Conservation (phyloP, 2,888 invertebrate species). For the Leptogaster cylindrica region DNA sequence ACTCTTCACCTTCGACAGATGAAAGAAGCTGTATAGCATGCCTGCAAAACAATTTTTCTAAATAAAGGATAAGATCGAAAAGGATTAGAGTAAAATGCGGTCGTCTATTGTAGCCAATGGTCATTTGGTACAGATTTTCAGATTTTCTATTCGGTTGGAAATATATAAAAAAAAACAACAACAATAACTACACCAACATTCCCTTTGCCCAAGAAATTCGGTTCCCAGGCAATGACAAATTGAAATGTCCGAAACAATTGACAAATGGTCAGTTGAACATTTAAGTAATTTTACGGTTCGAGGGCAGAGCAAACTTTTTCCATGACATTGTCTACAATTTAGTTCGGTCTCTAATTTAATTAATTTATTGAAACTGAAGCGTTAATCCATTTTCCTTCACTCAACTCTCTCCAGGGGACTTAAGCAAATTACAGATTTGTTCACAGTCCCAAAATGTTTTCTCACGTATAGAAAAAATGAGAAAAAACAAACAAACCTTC, state of each 20-base stretch:
- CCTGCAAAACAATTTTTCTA: constrained; percentile 19
- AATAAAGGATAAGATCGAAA: constrained; percentile 36
- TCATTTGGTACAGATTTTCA: too few species aligned
- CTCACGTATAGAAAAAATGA: constrained; percentile 2
- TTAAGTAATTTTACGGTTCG: constrained; percentile 19
- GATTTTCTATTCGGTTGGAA: too few species aligned
- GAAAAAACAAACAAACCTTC: constrained; percentile 16
- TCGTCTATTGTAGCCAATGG: neutral
- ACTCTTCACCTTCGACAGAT: constrained; percentile 32
- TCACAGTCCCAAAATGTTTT: too few species aligned
- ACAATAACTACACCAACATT: too few species aligned
- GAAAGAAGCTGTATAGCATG: constrained; percentile 17
- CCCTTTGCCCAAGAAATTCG: constrained; percentile 9
- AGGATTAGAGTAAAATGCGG: constrained; percentile 6
- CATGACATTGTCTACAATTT: constrained; percentile 15
- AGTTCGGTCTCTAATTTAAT: constrained; percentile 15
- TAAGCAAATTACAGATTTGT: too few species aligned
- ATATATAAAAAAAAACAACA: too few species aligned
- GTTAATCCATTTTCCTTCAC: neutral
- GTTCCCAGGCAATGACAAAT: constrained; percentile 24
- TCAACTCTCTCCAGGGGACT: neutral
- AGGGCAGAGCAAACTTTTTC: constrained; percentile 5
- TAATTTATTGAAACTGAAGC: constrained; percentile 23
- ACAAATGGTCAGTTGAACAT: constrained; percentile 4
- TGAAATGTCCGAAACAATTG: constrained; percentile 15